Percentiles rank a stretch among this genome's conserved stretches.
phyloP scores from a whole-genome alignment of 2,888 invertebrate genomes.

The Eucriotettix oculatus region DNA sequence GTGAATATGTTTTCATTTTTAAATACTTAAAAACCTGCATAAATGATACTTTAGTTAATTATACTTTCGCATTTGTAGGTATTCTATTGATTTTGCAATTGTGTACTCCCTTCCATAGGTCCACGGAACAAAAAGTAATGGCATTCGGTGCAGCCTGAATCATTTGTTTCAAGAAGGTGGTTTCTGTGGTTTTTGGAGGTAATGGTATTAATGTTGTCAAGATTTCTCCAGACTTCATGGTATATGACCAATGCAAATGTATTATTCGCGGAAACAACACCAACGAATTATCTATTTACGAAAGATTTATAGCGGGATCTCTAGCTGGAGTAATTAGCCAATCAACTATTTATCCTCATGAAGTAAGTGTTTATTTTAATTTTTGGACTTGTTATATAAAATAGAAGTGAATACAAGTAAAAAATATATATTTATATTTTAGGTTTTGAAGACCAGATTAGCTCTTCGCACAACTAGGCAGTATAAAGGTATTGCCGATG shows the following conservation, averaged over 20 bases:
- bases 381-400: background rate
- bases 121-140: slow-evolving; percentile 62
- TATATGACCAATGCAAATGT: slow-evolving; percentile 90
- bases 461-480: slow-evolving; percentile 93
- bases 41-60: no score
- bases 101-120: slow-evolving; percentile 40
- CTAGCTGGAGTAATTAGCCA: slow-evolving; percentile 91
- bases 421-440: background rate
- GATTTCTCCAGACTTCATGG: slow-evolving; percentile 97
- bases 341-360: slow-evolving; percentile 92
- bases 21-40: no score
- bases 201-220: slow-evolving; percentile 97
- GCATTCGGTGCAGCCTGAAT: slow-evolving; percentile 40
- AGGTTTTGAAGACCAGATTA: slow-evolving; percentile 90
- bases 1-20: no score
- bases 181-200: slow-evolving; percentile 79
- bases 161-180: slow-evolving; percentile 92
- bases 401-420: background rate
- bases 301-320: slow-evolving; percentile 88
- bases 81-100: background rate
- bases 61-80: no score
- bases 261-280: slow-evolving; percentile 63
- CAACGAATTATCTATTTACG: slow-evolving; percentile 68
- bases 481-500: slow-evolving; percentile 74
- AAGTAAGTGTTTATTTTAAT: slow-evolving; percentile 35